A percentile compares a stretch with the other conserved stretches of the same genome.
These are phyloP conservation scores for Tinea trinotella DNA, from an alignment of 2,888 invertebrate genomes.

Conservation along the genomic window DNA sequence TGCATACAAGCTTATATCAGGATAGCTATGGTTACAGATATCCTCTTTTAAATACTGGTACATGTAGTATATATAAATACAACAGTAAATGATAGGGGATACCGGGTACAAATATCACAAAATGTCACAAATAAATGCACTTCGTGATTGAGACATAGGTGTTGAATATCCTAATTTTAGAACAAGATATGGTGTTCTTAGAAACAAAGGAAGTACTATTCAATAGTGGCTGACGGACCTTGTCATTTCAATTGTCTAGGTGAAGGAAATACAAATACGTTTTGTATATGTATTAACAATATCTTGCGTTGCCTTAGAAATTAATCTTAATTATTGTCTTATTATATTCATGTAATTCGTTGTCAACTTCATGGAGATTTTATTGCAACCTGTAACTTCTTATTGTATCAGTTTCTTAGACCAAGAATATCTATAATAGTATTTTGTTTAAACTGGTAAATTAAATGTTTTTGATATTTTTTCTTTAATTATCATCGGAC, in stretches of 20 bases:
- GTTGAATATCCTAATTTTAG: conserved; percentile 9
- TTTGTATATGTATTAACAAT: neutral
- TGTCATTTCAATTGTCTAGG: neutral
- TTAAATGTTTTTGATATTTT: no score
- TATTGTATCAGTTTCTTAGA: neutral
- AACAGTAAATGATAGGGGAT: no score
- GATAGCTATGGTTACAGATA: neutral
- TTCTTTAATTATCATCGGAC: no score
- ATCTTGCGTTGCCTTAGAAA: neutral
- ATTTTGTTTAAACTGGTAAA: no score
- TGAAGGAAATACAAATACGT: conserved; percentile 3
- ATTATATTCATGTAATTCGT: neutral
- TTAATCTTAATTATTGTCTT: neutral
- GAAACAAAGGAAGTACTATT: conserved; percentile 4
- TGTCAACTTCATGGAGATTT: neutral
- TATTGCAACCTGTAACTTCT: neutral
- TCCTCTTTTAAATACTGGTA: no score
- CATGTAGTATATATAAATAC: no score
- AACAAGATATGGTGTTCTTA: neutral
- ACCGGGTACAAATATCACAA: no score
- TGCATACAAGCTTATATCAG: no score
- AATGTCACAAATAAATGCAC: no score
- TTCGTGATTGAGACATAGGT: no score
- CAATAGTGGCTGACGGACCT: neutral
- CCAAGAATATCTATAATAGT: no score